Evolutionary conservation across 1,140 invertebrate genomes (phyloP).

Genomic region (Epicauta chinensis): DNA sequence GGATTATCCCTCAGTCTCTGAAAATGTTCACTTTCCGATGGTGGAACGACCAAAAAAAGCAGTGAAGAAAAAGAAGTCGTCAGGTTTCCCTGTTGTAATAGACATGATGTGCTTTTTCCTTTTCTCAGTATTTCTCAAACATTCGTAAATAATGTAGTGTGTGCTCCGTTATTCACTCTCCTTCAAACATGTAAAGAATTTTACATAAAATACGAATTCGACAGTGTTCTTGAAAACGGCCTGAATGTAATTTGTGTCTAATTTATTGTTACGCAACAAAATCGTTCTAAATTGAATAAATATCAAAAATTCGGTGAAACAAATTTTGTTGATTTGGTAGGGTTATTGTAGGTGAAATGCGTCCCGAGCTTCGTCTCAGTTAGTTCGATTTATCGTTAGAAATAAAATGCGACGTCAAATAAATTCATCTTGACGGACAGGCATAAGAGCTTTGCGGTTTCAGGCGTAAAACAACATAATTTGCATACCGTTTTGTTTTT

Average conservation of each 20-base stretch:
- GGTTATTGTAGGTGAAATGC: too few relatives aligned
- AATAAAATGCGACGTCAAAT: conserved; percentile 5
- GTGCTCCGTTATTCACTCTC: conserved; percentile 6
- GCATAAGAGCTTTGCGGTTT: conserved; percentile 3
- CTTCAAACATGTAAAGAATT: conserved; percentile 5
- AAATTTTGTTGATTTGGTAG: too few relatives aligned
- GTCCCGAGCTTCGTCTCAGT: too few relatives aligned
- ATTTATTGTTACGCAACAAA: too few relatives aligned
- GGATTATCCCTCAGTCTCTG: conserved; percentile 16
- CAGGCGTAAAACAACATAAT: conserved; percentile 10
- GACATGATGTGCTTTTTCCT: conserved; percentile 10
- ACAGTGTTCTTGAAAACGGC: neutral
- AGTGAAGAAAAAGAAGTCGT: conserved; percentile 17
- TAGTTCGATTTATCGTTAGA: neutral
- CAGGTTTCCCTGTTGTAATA: conserved; percentile 9
- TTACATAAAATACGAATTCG: conserved; percentile 6
- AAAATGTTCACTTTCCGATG: conserved; percentile 20
- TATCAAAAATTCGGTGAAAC: too few relatives aligned
- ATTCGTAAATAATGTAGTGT: conserved; percentile 11
- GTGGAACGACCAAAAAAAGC: conserved; percentile 8
- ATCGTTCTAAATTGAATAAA: too few relatives aligned
- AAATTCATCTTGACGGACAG: conserved; percentile 9
- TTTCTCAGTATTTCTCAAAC: conserved; percentile 6
- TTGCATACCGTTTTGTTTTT: conserved; percentile 11
- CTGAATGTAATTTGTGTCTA: too few relatives aligned